phyloP scores from a whole-genome alignment of 2,797 vertebrate genomes.

The Forpus xanthops region DNA sequence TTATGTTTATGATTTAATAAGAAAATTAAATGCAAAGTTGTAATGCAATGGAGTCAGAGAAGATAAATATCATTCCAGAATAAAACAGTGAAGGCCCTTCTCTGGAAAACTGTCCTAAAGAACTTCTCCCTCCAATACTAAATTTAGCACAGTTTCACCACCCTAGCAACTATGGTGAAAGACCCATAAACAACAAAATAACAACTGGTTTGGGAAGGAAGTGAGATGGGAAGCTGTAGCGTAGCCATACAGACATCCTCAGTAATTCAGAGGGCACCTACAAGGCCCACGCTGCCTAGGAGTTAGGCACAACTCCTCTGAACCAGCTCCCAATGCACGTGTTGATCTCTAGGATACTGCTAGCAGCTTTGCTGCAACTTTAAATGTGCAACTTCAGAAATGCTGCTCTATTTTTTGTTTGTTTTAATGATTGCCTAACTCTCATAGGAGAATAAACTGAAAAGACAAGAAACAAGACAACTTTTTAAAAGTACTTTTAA shows the following conservation, averaged over 20 bases:
- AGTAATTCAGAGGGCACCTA: background rate
- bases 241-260: background rate
- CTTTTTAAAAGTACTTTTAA: background rate
- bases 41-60: background rate
- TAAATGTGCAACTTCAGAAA: background rate
- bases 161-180: background rate
- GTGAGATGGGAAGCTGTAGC: background rate
- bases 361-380: background rate
- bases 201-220: background rate
- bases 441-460: background rate
- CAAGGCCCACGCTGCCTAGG: background rate
- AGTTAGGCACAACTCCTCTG: background rate
- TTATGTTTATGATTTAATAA: too few relatives aligned
- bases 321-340: background rate
- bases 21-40: background rate
- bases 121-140: background rate
- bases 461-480: background rate
- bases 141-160: background rate
- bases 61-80: background rate
- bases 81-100: background rate
- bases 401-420: background rate
- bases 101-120: background rate
- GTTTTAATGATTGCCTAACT: background rate
- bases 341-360: background rate
- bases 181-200: background rate